A percentile compares a stretch with the other conserved stretches of the same genome.
Evolutionary conservation across 1,140 invertebrate species (phyloP).

Genomic region (Maniola jurtina): DNA sequence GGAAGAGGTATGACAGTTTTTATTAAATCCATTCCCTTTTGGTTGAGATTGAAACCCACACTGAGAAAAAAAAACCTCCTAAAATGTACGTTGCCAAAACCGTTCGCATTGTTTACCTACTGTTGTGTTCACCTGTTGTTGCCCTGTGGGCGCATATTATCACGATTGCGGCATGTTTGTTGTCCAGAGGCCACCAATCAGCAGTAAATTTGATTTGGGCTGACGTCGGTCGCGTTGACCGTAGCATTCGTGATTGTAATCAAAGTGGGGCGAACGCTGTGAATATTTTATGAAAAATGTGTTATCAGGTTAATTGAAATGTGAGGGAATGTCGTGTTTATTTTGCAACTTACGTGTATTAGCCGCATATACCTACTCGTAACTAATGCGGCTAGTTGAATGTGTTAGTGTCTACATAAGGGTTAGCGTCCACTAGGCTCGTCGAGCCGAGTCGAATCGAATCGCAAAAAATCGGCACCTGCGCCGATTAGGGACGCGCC

Average conservation of each 20-base stretch:
- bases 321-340: neutral
- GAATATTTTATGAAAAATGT: slow-evolving; percentile 26
- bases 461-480: too few relatives aligned
- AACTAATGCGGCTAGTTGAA: too few relatives aligned
- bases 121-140: slow-evolving; percentile 13
- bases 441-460: too few relatives aligned
- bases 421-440: too few relatives aligned
- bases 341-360: neutral
- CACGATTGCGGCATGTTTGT: slow-evolving; percentile 24
- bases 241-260: slow-evolving; percentile 27
- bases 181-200: slow-evolving; percentile 20
- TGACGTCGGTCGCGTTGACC: slow-evolving; percentile 11
- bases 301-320: slow-evolving; percentile 6
- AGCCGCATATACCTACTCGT: too few relatives aligned
- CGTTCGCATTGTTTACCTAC: neutral
- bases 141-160: slow-evolving; percentile 19
- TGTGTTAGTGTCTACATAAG: too few relatives aligned
- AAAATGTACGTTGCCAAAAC: neutral
- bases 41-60: too few relatives aligned
- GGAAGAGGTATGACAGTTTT: too few relatives aligned
- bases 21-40: too few relatives aligned
- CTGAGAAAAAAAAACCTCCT: too few relatives aligned
- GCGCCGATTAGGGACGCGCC: too few relatives aligned
- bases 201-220: slow-evolving; percentile 26
- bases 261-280: slow-evolving; percentile 22